A percentile compares a stretch with the other conserved stretches of the same genome.
phyloP scores from a whole-genome alignment of 2,797 vertebrate species.

The Diglossa cyanea region DNA sequence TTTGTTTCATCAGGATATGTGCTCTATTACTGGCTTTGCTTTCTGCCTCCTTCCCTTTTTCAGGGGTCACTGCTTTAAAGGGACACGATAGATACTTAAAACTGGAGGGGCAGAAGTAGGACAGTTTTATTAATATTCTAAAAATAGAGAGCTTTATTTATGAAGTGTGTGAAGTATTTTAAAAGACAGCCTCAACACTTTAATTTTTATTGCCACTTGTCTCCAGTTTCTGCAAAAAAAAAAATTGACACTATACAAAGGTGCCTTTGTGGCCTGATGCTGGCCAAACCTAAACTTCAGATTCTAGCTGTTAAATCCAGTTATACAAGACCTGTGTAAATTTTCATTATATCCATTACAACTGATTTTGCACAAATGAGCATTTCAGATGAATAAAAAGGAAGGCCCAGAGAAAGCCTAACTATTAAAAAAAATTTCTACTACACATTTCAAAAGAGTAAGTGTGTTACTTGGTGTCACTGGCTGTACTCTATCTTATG shows the following conservation, averaged over 20 bases:
- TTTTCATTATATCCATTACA: slow-evolving; percentile 42
- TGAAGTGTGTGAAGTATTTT: slow-evolving; percentile 60
- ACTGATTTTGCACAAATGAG: slow-evolving; percentile 29
- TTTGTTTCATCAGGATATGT: background rate
- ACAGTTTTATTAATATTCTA: slow-evolving; percentile 58
- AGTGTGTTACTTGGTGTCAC: background rate
- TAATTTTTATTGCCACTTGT: slow-evolving; percentile 67
- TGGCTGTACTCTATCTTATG: background rate
- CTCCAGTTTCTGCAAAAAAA: slow-evolving; percentile 41
- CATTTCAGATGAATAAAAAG: slow-evolving; percentile 31
- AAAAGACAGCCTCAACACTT: slow-evolving; percentile 64
- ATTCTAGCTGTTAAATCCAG: background rate
- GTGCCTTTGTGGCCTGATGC: slow-evolving; percentile 44
- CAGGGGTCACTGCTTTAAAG: slow-evolving; percentile 6
- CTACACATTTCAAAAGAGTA: background rate
- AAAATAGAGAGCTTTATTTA: slow-evolving; percentile 57
- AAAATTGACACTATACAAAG: slow-evolving; percentile 18
- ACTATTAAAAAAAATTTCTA: background rate
- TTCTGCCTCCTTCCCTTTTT: slow-evolving; percentile 8
- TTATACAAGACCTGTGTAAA: slow-evolving; percentile 43
- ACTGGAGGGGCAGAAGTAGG: background rate
- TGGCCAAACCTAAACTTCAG: slow-evolving; percentile 1
- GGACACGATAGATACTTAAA: background rate
- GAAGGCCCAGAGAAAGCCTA: background rate
- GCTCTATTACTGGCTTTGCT: background rate